Percentiles rank a stretch among this genome's conserved stretches.
Evolutionary conservation across 1,140 invertebrate genomes (phyloP).

Genomic region (Apolygus lucorum): DNA sequence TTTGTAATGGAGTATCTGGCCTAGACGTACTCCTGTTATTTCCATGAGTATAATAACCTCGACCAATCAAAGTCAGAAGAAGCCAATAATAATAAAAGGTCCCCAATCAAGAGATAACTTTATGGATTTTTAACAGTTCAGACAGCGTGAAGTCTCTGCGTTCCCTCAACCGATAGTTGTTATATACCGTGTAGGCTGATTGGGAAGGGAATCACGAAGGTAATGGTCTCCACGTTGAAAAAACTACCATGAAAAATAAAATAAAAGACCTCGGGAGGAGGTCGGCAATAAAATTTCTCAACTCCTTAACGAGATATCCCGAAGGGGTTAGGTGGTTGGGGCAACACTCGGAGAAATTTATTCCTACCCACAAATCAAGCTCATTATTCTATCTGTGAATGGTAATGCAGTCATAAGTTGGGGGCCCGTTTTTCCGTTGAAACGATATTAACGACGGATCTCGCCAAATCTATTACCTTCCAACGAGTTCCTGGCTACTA

Average conservation of each 20-base stretch:
- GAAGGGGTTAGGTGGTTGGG: neutral
- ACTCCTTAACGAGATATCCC: neutral
- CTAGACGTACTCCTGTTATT: too few species aligned
- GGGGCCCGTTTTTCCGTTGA: neutral
- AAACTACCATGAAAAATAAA: neutral
- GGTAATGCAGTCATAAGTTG: slow-evolving; percentile 13
- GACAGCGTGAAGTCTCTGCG: too few species aligned
- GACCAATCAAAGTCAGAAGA: too few species aligned
- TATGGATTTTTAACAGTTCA: too few species aligned
- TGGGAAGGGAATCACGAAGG: too few species aligned
- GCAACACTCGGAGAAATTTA: slow-evolving; percentile 7
- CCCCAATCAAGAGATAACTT: too few species aligned
- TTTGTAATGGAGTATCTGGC: too few species aligned
- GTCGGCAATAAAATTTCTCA: slow-evolving; percentile 1
- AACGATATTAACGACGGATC: neutral
- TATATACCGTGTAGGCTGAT: neutral
- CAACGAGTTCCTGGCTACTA: neutral
- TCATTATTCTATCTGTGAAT: slow-evolving; percentile 8
- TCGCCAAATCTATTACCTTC: slow-evolving; percentile 7
- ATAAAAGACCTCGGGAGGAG: too few species aligned
- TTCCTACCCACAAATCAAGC: slow-evolving; percentile 7
- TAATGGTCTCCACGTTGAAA: neutral
- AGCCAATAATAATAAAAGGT: too few species aligned
- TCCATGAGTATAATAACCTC: too few species aligned
- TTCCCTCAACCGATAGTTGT: too few species aligned